phyloP scores from a whole-genome alignment of 1,140 invertebrate species.

The Eupristina koningsbergeri region DNA sequence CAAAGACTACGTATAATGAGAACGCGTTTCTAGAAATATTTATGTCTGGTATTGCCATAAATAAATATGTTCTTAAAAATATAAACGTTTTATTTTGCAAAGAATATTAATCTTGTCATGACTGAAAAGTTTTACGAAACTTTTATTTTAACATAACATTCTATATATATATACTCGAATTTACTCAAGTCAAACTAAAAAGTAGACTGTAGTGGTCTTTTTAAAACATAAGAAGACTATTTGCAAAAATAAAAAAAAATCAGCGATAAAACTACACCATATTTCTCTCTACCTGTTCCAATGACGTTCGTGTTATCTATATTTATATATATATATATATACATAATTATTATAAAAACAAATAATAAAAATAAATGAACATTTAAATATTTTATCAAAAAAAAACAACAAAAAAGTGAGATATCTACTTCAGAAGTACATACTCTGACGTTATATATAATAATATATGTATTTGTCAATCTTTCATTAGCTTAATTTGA shows the following conservation, averaged over 20 bases:
- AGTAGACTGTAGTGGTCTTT: not conserved
- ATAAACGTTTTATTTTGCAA: slow-evolving; percentile 5
- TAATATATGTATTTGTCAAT: too few species aligned
- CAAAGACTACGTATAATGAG: not conserved
- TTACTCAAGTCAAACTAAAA: not conserved
- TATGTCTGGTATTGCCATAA: not conserved
- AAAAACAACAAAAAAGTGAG: too few species aligned
- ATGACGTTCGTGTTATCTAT: too few species aligned
- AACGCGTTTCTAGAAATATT: not conserved
- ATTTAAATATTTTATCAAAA: too few species aligned
- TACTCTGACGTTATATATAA: too few species aligned
- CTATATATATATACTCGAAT: not conserved
- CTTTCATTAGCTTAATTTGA: too few species aligned
- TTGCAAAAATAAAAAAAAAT: slow-evolving; percentile 1
- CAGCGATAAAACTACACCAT: not conserved
- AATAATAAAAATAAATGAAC: too few species aligned
- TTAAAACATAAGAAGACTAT: slow-evolving; percentile 19
- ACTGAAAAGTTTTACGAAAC: not conserved
- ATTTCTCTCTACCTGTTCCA: not conserved
- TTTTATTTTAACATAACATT: not conserved
- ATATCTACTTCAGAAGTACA: too few species aligned
- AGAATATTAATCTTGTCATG: not conserved
- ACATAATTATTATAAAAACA: too few species aligned
- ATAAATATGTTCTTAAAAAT: not conserved
- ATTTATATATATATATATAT: too few species aligned